phyloP scores from a whole-genome alignment of 2,888 invertebrate genomes.

The Sminthurinus aureus region DNA sequence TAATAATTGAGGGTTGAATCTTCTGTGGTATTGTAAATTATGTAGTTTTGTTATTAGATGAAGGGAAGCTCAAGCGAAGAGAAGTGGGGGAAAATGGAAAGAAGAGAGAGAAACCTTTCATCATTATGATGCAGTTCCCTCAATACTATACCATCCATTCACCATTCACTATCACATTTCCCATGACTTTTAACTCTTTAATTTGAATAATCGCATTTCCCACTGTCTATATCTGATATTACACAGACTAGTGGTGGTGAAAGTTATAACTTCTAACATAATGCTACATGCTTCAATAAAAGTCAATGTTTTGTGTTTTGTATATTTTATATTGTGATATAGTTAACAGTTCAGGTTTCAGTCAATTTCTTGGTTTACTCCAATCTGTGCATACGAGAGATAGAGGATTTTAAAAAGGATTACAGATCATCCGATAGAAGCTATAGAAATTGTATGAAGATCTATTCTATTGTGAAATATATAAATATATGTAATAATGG shows the following conservation, averaged over 20 bases:
- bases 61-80: background rate
- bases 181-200: constrained; percentile 24
- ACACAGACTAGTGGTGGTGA: background rate
- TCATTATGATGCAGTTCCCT: background rate
- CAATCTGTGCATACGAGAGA: background rate
- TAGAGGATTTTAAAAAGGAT: no score
- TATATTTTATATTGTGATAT: no score
- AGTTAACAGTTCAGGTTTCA: background rate
- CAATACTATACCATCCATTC: background rate
- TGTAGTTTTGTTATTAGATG: constrained; percentile 31
- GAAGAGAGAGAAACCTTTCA: constrained; percentile 16
- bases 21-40: constrained; percentile 27
- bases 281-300: no score
- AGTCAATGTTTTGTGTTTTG: no score
- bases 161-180: no score
- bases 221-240: background rate
- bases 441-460: no score
- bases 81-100: constrained; percentile 13
- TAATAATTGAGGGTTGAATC: constrained; percentile 31
- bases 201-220: constrained; percentile 33
- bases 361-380: background rate
- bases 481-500: no score
- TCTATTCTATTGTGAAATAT: no score
- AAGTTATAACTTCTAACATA: no score
- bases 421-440: no score